These are phyloP conservation scores for Metacarcinus magister DNA, from an alignment of 2,888 invertebrate genomes.

Conservation along the genomic window DNA sequence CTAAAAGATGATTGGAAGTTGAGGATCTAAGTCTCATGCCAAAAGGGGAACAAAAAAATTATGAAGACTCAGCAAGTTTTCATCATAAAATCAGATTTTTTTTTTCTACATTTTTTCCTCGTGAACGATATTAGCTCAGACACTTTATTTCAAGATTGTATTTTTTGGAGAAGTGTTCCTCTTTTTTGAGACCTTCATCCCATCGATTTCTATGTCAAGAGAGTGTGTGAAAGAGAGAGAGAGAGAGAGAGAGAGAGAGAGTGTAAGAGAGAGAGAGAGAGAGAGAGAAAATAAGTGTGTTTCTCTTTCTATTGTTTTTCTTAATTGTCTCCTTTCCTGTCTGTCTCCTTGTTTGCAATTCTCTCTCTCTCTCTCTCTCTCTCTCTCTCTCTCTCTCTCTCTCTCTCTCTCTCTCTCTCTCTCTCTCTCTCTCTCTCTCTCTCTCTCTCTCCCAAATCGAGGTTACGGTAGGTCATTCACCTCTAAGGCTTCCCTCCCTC, in stretches of 20 bases:
- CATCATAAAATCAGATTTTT: not conserved
- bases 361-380: not conserved
- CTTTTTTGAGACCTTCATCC: not conserved
- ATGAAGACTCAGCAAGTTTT: not conserved
- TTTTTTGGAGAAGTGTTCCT: not conserved
- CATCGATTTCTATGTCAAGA: not conserved
- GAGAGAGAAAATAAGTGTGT: not conserved
- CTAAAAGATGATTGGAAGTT: slow-evolving; percentile 22
- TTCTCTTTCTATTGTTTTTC: not conserved
- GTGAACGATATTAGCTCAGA: not conserved
- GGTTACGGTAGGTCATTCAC: slow-evolving; percentile 41
- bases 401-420: slow-evolving; percentile 45
- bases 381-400: slow-evolving; percentile 29
- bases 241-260: not conserved
- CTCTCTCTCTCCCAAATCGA: not conserved
- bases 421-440: slow-evolving; percentile 6
- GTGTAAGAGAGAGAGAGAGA: not conserved
- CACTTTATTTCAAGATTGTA: not conserved
- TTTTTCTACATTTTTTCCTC: not conserved
- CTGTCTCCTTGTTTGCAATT: not conserved
- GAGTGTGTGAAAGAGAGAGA: not conserved
- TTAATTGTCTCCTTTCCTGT: not conserved
- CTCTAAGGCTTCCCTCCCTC: slow-evolving; percentile 5
- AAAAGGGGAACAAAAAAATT: not conserved
- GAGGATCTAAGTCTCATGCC: not conserved